These are phyloP conservation scores for Corydoras maculifer DNA, from an alignment of 2,113 vertebrate genomes.

Conservation along the genomic window DNA sequence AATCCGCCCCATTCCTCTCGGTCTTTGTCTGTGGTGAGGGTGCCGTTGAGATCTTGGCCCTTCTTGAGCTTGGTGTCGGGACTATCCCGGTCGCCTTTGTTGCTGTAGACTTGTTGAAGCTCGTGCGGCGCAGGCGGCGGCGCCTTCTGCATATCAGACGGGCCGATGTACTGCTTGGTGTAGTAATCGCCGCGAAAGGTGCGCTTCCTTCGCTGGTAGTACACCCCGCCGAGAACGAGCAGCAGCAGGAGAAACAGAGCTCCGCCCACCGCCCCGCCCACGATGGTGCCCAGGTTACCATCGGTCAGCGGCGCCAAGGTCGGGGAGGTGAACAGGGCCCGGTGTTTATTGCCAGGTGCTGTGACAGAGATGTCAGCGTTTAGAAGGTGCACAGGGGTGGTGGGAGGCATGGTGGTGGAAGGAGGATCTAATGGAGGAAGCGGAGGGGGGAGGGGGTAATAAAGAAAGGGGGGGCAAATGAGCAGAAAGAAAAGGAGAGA, in stretches of 20 bases:
- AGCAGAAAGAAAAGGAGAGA: conserved; percentile 86
- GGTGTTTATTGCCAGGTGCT: conserved; percentile 72
- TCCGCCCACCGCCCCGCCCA: conserved; percentile 91
- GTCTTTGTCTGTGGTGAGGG: conserved; percentile 74
- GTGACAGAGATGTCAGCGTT: conserved; percentile 80
- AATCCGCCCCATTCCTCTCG: conserved; percentile 87
- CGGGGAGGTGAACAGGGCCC: conserved; percentile 79
- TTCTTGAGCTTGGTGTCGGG: conserved; percentile 70
- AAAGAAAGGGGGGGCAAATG: conserved; percentile 74
- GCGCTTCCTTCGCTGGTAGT: conserved; percentile 83
- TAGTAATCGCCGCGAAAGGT: conserved; percentile 92
- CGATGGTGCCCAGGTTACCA: conserved; percentile 83
- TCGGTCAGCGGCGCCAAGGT: conserved; percentile 83
- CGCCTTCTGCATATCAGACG: conserved; percentile 86
- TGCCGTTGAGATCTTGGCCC: conserved; percentile 69
- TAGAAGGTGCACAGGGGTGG: conserved; percentile 83
- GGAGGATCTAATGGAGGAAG: conserved; percentile 96
- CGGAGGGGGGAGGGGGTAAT: conserved; percentile 61
- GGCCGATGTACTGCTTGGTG: conserved; percentile 90
- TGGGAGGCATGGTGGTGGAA: conserved; percentile 89
- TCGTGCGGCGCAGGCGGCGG: conserved; percentile 71
- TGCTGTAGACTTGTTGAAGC: conserved; percentile 73
- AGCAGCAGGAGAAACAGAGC: conserved; percentile 86
- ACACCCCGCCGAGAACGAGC: conserved; percentile 76
- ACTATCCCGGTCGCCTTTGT: conserved; percentile 62